Percentiles rank a stretch among this genome's conserved stretches.
These are phyloP conservation scores for Thripadectes ignobilis DNA, from an alignment of 2,797 vertebrate species.

Conservation along the genomic window DNA sequence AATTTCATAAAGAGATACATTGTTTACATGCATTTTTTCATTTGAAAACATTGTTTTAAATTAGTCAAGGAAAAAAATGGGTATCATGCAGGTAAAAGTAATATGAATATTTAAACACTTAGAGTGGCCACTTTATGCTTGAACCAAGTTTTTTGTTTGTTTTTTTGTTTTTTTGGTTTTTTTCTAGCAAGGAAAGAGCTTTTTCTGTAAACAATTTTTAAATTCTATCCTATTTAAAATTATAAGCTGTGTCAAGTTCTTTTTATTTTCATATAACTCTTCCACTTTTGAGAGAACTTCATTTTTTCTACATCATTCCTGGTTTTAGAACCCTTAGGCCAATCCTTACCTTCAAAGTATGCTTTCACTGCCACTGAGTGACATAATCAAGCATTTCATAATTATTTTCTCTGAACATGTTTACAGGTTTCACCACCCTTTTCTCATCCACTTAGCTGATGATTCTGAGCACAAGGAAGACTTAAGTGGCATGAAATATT, in stretches of 20 bases:
- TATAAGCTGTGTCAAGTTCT: not conserved
- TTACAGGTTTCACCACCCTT: not conserved
- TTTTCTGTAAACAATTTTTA: not conserved
- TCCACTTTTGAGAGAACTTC: not conserved
- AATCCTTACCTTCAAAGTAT: not conserved
- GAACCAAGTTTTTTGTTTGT: not conserved
- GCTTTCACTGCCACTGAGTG: not conserved
- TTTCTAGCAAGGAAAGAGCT: not conserved
- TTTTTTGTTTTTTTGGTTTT: no score
- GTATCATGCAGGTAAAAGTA: not conserved
- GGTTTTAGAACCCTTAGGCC: not conserved
- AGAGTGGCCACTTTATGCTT: not conserved
- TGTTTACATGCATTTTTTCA: not conserved
- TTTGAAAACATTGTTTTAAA: not conserved
- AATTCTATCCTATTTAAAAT: not conserved
- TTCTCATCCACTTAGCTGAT: not conserved
- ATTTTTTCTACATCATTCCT: not conserved
- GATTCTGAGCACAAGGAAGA: not conserved
- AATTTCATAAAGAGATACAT: not conserved
- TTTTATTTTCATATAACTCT: not conserved
- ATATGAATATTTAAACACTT: not conserved
- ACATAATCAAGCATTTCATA: not conserved
- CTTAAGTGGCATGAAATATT: not conserved
- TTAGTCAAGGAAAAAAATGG: not conserved
- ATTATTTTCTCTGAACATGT: not conserved